Evolutionary conservation across 2,113 vertebrate genomes (phyloP), one percentile per base, ranked within the genome.

Genomic region (Eclectus roratus): DNA sequence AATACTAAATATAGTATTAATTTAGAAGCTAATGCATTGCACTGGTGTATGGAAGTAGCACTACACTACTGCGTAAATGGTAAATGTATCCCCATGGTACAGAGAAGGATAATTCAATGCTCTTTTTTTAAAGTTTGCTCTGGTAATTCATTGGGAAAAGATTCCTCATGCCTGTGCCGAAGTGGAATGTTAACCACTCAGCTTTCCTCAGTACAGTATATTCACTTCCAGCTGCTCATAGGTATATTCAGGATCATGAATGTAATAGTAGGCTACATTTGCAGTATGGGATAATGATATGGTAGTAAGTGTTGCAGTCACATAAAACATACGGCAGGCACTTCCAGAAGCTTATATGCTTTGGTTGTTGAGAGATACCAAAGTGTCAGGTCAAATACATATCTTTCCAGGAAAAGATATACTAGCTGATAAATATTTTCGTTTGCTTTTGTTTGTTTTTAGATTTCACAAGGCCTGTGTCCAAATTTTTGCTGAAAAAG

Each of bases 311-410:
- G 43, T 70, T 88, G 41, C 24, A 46, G 41, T 78, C 28, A 43
- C 3, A 6, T 81, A n/a, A 82, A 80, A 15, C 1, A 2, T 41
- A 25, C 1, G 0, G 66, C 29, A 60, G 53, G 47, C 2, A 5
- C 44, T 80, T 87, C 68, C 47, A 85, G 74, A 41, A 80, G 41
- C 44, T 41, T 61, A 4, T 70, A 3, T 18, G 35, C 24, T 88
- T 88, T 56, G 63, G 19, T 66, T 86, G 18, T 43, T 39, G 35
- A 86, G 65, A 74, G 43, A 43, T 66, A 88, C 11, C 35, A 43
- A 53, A 70, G 21, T 37, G 73, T 92, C 21, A 49, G 63, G 23
- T 74, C 60, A 81, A 86, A 85, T 88, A 23, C 28, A 0, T 58
- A 11, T 91, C 47, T 60, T 71, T 63, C 18, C 35, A 79, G 56